A percentile compares a stretch with the other conserved stretches of the same genome.
Conservation (phyloP, 2,113 vertebrate genomes). For the Harpagus bidentatus region DNA sequence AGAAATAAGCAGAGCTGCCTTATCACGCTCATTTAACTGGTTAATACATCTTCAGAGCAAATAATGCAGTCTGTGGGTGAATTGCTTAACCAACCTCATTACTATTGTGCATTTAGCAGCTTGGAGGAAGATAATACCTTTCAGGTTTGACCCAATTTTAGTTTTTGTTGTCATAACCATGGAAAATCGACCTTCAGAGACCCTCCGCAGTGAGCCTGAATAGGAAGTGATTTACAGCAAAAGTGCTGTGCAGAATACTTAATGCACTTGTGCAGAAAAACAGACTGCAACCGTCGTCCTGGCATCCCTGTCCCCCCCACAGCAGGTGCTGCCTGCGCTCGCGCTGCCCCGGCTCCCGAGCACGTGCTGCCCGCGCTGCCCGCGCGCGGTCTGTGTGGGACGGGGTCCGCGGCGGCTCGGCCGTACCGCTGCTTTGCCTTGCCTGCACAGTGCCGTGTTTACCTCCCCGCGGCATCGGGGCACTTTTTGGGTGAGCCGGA, state of each 20-base stretch:
- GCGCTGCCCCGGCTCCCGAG: neutral
- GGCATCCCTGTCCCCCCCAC: neutral
- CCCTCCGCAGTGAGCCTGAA: constrained; percentile 64
- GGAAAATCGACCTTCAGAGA: constrained; percentile 73
- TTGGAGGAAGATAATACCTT: constrained; percentile 72
- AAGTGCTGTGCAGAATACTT: constrained; percentile 21
- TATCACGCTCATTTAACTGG: constrained; percentile 42
- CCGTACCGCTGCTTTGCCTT: neutral
- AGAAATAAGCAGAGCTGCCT: constrained; percentile 1
- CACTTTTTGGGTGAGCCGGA: rapidly evolving
- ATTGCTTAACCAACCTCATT: constrained; percentile 75
- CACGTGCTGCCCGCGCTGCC: neutral
- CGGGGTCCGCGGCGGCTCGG: rapidly evolving
- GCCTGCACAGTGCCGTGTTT: rapidly evolving
- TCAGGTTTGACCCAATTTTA: constrained; percentile 79
- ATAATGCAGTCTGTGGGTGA: constrained; percentile 49
- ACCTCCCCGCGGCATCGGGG: rapidly evolving
- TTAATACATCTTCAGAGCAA: constrained; percentile 45
- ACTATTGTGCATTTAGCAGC: constrained; percentile 73
- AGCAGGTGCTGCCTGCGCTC: neutral
- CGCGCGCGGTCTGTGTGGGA: rapidly evolving
- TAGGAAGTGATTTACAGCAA: constrained; percentile 64
- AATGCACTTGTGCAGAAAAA: neutral
- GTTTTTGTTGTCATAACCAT: constrained; percentile 74
- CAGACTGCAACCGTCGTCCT: neutral